Conservation (phyloP, 2,113 vertebrate genomes). For the Cervus canadensis region DNA sequence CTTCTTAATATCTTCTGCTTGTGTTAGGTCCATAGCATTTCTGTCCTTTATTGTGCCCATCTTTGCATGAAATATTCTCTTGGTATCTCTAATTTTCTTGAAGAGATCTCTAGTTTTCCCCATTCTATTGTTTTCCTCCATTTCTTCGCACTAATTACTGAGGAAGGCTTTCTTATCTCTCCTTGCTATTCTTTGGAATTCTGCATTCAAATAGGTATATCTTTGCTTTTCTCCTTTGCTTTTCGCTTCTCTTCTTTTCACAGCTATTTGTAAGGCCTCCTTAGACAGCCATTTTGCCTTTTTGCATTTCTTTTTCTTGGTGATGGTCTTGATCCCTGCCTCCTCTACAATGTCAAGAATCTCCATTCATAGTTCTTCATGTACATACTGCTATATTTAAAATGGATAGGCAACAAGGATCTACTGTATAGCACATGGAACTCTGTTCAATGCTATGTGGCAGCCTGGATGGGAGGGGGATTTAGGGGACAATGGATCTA, state of each 20-base stretch:
- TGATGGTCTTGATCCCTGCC: not conserved
- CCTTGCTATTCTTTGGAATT: not conserved
- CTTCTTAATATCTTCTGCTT: not conserved
- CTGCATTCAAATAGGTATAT: not conserved
- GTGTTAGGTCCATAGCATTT: not conserved
- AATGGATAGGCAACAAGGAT: not conserved
- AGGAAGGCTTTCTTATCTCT: not conserved
- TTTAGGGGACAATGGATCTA: not conserved
- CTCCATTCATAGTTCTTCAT: not conserved
- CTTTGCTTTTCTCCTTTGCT: not conserved
- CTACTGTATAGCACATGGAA: not conserved
- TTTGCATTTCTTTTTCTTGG: not conserved
- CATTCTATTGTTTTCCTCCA: not conserved
- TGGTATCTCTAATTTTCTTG: not conserved
- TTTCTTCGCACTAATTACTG: not conserved
- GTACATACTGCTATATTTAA: not conserved
- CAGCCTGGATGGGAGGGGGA: not conserved
- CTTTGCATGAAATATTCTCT: not conserved
- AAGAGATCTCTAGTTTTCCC: not conserved
- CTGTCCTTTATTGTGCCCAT: not conserved
- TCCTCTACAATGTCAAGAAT: not conserved
- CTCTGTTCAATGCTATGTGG: not conserved
- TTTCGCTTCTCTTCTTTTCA: not conserved
- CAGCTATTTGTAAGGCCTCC: not conserved
- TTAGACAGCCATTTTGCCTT: not conserved